Percentiles rank a stretch among this genome's conserved stretches.
Conservation (phyloP, 1,140 invertebrate species). For the Drosophila insularis region DNA sequence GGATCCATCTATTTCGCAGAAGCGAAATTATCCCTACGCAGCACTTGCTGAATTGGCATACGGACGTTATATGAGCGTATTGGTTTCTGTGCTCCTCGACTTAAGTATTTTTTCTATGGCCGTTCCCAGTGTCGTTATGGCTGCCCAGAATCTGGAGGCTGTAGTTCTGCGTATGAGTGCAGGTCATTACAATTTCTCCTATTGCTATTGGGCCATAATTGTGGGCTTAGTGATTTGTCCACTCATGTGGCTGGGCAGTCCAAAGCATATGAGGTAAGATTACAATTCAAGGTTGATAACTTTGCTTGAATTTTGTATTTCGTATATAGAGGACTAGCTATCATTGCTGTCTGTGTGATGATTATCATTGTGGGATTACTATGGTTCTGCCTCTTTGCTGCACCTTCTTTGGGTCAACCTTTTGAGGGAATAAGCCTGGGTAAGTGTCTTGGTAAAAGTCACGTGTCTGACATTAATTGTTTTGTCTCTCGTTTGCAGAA, state of each 20-base stretch:
- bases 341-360: slow-evolving; percentile 85
- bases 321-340: slow-evolving; percentile 84
- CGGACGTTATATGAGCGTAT: slow-evolving; percentile 84
- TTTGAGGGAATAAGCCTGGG: slow-evolving; percentile 72
- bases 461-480: not conserved
- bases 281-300: not conserved
- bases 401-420: slow-evolving; percentile 57
- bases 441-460: slow-evolving; percentile 7
- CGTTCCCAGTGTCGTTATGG: slow-evolving; percentile 90
- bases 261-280: slow-evolving; percentile 91
- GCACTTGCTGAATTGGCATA: slow-evolving; percentile 89
- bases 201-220: slow-evolving; percentile 89
- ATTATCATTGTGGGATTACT: slow-evolving; percentile 84
- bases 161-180: slow-evolving; percentile 87
- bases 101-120: slow-evolving; percentile 89
- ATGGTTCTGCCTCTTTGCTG: slow-evolving; percentile 82
- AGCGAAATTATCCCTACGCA: slow-evolving; percentile 89
- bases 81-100: slow-evolving; percentile 88
- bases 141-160: slow-evolving; percentile 89
- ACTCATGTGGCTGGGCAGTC: slow-evolving; percentile 91
- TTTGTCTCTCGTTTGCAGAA: slow-evolving; percentile 29
- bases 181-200: slow-evolving; percentile 86
- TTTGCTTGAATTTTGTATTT: not conserved
- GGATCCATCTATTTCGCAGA: slow-evolving; percentile 86
- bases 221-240: slow-evolving; percentile 88